These are phyloP conservation scores for Leptopterna dolabrata DNA, from an alignment of 2,888 invertebrate species.

Conservation along the genomic window DNA sequence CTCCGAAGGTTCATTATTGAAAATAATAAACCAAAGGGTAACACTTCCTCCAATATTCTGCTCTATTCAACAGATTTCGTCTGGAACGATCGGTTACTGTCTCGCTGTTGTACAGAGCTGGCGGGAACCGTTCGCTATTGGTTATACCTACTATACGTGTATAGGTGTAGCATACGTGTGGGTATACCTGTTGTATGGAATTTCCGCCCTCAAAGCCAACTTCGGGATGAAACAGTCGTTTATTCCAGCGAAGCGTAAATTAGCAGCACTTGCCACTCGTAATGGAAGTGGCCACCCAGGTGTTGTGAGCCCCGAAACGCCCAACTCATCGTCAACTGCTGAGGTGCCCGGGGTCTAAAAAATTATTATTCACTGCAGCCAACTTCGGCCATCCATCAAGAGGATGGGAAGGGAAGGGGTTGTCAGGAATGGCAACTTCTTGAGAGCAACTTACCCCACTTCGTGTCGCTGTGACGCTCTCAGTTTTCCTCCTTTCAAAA, in stretches of 20 bases:
- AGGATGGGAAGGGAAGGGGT: no score
- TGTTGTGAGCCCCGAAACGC: not conserved
- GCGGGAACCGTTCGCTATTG: no score
- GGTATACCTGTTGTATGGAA: no score
- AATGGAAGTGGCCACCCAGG: not conserved
- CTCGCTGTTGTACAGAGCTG: no score
- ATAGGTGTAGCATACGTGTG: no score
- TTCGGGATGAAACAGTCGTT: not conserved
- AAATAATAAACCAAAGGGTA: no score
- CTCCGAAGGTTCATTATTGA: no score
- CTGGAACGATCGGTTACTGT: no score
- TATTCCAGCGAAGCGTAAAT: not conserved
- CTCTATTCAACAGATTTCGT: no score
- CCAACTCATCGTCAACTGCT: not conserved
- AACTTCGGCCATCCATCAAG: not conserved
- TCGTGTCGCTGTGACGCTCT: not conserved
- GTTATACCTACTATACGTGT: no score
- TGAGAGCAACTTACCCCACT: not conserved
- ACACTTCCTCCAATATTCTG: no score
- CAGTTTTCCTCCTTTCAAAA: not conserved
- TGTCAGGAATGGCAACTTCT: not conserved
- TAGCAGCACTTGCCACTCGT: not conserved
- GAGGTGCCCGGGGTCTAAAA: not conserved
- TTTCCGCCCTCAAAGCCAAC: not conserved
- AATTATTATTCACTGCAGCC: not conserved